A percentile compares a stretch with the other conserved stretches of the same genome.
These are phyloP conservation scores for Malurus melanocephalus DNA, from an alignment of 2,113 vertebrate genomes.

Conservation along the genomic window DNA sequence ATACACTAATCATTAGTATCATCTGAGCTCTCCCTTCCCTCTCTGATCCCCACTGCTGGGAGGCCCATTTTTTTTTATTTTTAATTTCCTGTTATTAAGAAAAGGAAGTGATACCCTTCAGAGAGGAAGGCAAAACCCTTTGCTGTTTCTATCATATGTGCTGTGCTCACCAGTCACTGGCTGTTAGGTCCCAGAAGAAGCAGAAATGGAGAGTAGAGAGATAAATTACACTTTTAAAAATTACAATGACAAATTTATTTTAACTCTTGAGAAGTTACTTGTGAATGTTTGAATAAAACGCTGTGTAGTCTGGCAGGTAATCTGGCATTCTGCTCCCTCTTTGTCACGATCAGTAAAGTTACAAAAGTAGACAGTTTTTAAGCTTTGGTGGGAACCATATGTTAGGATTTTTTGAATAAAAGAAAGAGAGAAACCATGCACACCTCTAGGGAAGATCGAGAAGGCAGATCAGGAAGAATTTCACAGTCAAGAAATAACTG, in stretches of 20 bases:
- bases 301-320: background rate
- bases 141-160: background rate
- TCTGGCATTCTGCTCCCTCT: background rate
- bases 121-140: background rate
- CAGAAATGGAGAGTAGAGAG: background rate
- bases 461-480: constrained; percentile 30
- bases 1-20: background rate
- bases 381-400: constrained; percentile 20
- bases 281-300: background rate
- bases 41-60: background rate
- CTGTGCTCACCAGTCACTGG: background rate
- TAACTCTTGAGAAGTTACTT: background rate
- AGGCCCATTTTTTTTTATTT: background rate
- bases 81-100: background rate
- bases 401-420: background rate
- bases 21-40: background rate
- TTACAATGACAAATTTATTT: background rate
- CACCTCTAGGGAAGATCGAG: background rate
- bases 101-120: background rate
- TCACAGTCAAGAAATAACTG: constrained; percentile 23
- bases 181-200: background rate
- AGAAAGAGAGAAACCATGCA: background rate
- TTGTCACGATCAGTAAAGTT: background rate
- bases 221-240: background rate
- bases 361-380: background rate